These are phyloP conservation scores for Aix galericulata DNA, from an alignment of 2,113 vertebrate species.

Conservation along the genomic window DNA sequence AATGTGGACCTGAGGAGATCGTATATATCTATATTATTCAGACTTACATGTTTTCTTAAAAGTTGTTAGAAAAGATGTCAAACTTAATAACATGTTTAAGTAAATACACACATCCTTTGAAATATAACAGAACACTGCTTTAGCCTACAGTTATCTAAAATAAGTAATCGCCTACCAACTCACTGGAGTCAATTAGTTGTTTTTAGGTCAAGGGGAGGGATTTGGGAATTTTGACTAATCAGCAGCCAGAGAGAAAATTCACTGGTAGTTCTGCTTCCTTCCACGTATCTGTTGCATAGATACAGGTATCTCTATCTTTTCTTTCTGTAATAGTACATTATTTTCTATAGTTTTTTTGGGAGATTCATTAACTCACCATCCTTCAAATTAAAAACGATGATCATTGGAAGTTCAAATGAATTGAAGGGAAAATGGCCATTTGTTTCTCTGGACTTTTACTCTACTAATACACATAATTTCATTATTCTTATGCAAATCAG, in stretches of 20 bases:
- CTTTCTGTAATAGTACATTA: neutral
- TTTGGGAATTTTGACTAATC: neutral
- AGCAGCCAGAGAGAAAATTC: neutral
- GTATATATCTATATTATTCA: neutral
- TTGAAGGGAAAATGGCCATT: neutral
- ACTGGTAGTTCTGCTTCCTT: neutral
- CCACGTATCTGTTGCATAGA: neutral
- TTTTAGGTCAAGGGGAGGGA: neutral
- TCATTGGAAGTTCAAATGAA: neutral
- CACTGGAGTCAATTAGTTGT: neutral
- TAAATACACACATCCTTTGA: neutral
- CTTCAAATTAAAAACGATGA: neutral
- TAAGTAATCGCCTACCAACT: neutral
- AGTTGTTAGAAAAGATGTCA: neutral
- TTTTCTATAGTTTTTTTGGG: neutral
- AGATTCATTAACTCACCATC: neutral
- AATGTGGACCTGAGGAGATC: neutral
- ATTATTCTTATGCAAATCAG: neutral
- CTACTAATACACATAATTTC: neutral
- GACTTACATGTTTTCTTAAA: neutral
- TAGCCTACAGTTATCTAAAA: neutral
- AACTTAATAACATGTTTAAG: neutral
- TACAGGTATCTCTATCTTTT: neutral
- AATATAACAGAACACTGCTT: neutral
- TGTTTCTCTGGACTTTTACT: neutral